Evolutionary conservation across 2,888 invertebrate genomes (phyloP).

Genomic region (Cantharis lateralis): DNA sequence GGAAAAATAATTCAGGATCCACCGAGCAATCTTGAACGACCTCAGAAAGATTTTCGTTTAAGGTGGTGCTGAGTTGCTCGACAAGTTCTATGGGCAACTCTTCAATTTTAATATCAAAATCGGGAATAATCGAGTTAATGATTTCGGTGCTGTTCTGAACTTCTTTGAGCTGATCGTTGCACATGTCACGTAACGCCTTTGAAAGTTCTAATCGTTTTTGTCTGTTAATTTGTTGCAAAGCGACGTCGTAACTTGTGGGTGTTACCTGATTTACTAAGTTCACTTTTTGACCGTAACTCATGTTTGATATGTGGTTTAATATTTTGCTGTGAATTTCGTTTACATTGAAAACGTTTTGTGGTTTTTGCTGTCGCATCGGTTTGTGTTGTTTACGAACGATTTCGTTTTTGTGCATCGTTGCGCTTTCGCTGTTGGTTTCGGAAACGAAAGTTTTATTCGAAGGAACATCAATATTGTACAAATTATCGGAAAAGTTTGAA

Average conservation of each 20-base stretch:
- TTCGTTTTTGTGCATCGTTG: background rate
- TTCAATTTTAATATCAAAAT: slow-evolving; percentile 52
- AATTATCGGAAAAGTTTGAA: slow-evolving; percentile 11
- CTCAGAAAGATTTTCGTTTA: slow-evolving; percentile 38
- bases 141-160: slow-evolving; percentile 41
- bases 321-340: slow-evolving; percentile 50
- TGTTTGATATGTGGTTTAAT: slow-evolving; percentile 48
- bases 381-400: slow-evolving; percentile 6
- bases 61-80: slow-evolving; percentile 44
- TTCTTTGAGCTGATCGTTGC: slow-evolving; percentile 37
- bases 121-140: slow-evolving; percentile 51
- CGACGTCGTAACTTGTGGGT: slow-evolving; percentile 46
- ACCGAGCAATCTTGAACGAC: slow-evolving; percentile 9
- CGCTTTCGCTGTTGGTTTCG: background rate
- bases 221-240: slow-evolving; percentile 49
- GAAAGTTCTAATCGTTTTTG: slow-evolving; percentile 52
- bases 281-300: slow-evolving; percentile 48
- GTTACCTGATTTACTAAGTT: slow-evolving; percentile 48
- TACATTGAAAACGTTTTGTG: slow-evolving; percentile 1
- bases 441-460: background rate
- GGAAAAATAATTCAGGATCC: slow-evolving; percentile 35
- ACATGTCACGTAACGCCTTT: slow-evolving; percentile 49
- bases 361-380: background rate
- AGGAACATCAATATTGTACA: background rate
- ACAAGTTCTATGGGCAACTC: slow-evolving; percentile 50